phyloP scores from a whole-genome alignment of 2,113 vertebrate genomes.

The Oncorhynchus nerka region DNA sequence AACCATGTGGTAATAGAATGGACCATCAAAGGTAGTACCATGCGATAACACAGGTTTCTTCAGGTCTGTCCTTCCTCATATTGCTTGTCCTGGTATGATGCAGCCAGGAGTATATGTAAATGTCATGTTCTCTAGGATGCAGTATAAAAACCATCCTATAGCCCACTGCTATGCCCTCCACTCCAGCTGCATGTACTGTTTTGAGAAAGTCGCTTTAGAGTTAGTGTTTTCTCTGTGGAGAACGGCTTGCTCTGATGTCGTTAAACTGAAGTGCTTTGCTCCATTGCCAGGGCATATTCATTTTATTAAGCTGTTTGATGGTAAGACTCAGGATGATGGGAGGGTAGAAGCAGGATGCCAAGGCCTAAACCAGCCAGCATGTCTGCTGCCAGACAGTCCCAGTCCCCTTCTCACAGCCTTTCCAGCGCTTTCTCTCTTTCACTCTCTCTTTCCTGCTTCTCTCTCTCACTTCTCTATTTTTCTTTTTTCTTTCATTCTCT shows the following conservation, averaged over 20 bases:
- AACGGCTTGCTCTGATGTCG: constrained; percentile 63
- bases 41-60: no score
- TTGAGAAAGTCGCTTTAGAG: constrained; percentile 21
- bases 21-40: no score
- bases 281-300: constrained; percentile 58
- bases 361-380: constrained; percentile 29
- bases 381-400: constrained; percentile 11
- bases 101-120: no score
- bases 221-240: constrained; percentile 45
- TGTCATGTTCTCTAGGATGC: no score
- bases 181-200: constrained; percentile 23
- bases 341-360: constrained; percentile 43
- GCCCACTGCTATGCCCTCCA: not conserved
- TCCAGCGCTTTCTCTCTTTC: no score
- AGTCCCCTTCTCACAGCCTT: not conserved
- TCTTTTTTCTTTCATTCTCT: not conserved
- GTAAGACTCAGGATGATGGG: constrained; percentile 8
- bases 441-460: not conserved
- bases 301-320: constrained; percentile 52
- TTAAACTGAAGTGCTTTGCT: constrained; percentile 65
- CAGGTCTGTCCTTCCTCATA: no score
- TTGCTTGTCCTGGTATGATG: no score
- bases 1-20: no score
- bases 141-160: no score
- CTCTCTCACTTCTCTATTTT: not conserved